Conservation (phyloP, 2,888 invertebrate genomes). For the Ashinkailepas kermadecensis region DNA sequence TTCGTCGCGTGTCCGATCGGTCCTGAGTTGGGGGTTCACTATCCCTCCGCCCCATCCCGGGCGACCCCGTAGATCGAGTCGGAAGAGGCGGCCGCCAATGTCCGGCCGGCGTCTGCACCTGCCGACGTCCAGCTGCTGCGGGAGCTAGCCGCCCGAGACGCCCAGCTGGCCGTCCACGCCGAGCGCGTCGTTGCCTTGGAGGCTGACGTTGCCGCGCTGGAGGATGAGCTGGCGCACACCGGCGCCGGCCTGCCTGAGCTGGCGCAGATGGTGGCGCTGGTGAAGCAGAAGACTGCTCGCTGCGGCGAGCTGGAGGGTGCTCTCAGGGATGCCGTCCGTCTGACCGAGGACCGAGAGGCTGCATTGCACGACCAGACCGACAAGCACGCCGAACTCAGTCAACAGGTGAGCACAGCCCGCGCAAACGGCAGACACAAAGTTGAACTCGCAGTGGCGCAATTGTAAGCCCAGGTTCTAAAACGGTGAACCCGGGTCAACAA, state of each 20-base stretch:
- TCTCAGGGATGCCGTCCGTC: conserved; percentile 66
- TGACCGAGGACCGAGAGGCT: conserved; percentile 60
- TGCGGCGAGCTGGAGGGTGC: conserved; percentile 77
- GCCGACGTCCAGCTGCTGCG: neutral
- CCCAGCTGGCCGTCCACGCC: conserved; percentile 46
- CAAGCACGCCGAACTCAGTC: conserved; percentile 55
- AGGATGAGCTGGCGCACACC: conserved; percentile 45
- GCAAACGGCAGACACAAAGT: too few species aligned
- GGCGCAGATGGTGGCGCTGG: conserved; percentile 32
- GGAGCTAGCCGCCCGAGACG: conserved; percentile 45
- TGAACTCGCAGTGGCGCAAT: too few species aligned
- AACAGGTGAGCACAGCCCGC: conserved; percentile 50
- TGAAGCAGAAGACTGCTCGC: conserved; percentile 52
- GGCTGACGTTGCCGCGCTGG: conserved; percentile 52
- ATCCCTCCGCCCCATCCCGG: neutral
- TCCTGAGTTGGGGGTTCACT: neutral
- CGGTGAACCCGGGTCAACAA: too few species aligned
- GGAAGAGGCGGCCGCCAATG: neutral
- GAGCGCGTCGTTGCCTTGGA: conserved; percentile 52
- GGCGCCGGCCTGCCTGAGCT: conserved; percentile 32
- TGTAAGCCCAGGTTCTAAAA: too few species aligned
- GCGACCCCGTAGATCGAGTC: neutral
- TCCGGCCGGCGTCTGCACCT: too few species aligned
- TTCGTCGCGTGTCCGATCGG: neutral
- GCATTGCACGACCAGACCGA: conserved; percentile 58